Percentiles rank a stretch among this genome's conserved stretches.
Conservation (phyloP, 2,113 vertebrate species). For the Hyla sarda region DNA sequence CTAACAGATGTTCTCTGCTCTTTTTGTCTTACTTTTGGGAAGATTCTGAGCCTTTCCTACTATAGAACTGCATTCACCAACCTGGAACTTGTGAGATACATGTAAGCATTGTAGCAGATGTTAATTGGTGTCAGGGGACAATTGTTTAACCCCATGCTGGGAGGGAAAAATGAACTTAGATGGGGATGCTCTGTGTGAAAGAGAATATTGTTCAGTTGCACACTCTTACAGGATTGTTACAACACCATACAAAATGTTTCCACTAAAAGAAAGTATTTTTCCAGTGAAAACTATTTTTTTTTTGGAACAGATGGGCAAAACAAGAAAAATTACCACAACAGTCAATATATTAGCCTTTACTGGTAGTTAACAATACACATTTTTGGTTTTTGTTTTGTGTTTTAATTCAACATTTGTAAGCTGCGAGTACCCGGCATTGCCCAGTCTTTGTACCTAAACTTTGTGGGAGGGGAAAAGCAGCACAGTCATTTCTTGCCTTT, state of each 20-base stretch:
- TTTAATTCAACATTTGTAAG: too few relatives aligned
- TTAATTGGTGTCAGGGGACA: slow-evolving; percentile 80
- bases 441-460: too few relatives aligned
- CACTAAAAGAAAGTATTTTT: background rate
- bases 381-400: too few relatives aligned
- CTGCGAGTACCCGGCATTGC: too few relatives aligned
- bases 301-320: too few relatives aligned
- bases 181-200: slow-evolving; percentile 68
- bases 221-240: background rate
- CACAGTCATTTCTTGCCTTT: too few relatives aligned
- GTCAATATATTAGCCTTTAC: too few relatives aligned
- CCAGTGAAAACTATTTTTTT: too few relatives aligned
- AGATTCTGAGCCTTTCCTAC: slow-evolving; percentile 65
- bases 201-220: slow-evolving; percentile 53
- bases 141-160: slow-evolving; percentile 76
- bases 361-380: too few relatives aligned
- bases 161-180: slow-evolving; percentile 67
- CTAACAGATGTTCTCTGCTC: slow-evolving; percentile 69
- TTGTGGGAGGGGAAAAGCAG: too few relatives aligned
- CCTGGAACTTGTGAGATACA: slow-evolving; percentile 68
- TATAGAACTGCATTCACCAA: slow-evolving; percentile 68
- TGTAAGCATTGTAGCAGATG: slow-evolving; percentile 77
- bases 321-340: too few relatives aligned
- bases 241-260: background rate
- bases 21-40: slow-evolving; percentile 47